These are phyloP conservation scores for Sturmia bella DNA, from an alignment of 2,888 invertebrate species.

Conservation along the genomic window DNA sequence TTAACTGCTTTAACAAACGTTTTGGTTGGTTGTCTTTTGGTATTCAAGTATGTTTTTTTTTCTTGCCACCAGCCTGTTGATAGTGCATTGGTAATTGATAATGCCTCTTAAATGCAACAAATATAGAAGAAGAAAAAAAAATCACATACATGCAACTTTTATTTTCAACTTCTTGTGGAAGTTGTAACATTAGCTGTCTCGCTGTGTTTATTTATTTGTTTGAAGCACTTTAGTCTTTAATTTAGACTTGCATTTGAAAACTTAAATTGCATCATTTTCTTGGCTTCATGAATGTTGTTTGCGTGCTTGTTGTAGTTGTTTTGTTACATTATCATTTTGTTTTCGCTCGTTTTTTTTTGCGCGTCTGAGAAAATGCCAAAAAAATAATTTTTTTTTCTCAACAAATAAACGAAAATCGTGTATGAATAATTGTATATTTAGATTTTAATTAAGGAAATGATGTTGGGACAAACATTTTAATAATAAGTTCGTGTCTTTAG, in stretches of 20 bases:
- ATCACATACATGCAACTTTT: slow-evolving; percentile 57
- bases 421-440: neutral
- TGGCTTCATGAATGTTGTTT: slow-evolving; percentile 54
- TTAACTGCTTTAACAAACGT: slow-evolving; percentile 41
- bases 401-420: neutral
- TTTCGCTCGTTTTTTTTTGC: slow-evolving; percentile 10
- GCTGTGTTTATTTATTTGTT: slow-evolving; percentile 6
- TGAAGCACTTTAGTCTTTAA: slow-evolving; percentile 17
- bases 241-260: slow-evolving; percentile 67
- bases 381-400: slow-evolving; percentile 7
- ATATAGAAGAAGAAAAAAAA: slow-evolving; percentile 17
- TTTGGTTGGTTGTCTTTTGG: slow-evolving; percentile 40
- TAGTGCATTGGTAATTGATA: slow-evolving; percentile 57
- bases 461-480: slow-evolving; percentile 21
- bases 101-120: slow-evolving; percentile 37
- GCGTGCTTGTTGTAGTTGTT: neutral
- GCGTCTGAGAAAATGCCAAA: slow-evolving; percentile 28
- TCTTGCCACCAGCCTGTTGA: slow-evolving; percentile 23
- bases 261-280: slow-evolving; percentile 51
- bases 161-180: slow-evolving; percentile 66
- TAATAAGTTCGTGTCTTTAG: slow-evolving; percentile 77
- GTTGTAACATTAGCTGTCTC: slow-evolving; percentile 65
- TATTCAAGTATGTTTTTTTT: slow-evolving; percentile 30
- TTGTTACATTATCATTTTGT: slow-evolving; percentile 5
- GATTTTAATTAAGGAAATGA: slow-evolving; percentile 7